Conservation (phyloP, 2,888 invertebrate genomes). For the Merodon equestris region DNA sequence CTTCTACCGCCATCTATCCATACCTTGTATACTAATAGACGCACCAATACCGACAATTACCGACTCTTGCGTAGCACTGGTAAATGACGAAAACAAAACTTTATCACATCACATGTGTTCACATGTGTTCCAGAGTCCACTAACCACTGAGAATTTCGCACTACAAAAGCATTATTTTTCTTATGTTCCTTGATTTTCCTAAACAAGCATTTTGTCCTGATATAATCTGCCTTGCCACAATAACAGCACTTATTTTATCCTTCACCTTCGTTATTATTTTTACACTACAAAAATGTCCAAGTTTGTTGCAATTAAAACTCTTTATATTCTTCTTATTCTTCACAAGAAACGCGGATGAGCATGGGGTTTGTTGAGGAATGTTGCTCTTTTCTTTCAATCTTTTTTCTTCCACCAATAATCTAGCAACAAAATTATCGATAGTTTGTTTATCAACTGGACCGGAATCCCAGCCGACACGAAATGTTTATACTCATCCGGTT, state of each 20-base stretch:
- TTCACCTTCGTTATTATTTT: not conserved
- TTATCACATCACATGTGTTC: not conserved
- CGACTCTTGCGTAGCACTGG: not conserved
- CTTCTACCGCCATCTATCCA: not conserved
- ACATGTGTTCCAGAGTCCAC: not conserved
- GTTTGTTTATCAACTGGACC: too few relatives aligned
- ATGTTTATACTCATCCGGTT: too few relatives aligned
- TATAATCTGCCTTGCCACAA: too few relatives aligned
- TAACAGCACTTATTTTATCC: too few relatives aligned
- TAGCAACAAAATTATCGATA: too few relatives aligned
- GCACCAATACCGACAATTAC: not conserved
- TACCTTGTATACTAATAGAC: not conserved
- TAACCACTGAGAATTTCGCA: not conserved
- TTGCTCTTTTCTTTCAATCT: too few relatives aligned
- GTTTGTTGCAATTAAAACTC: not conserved
- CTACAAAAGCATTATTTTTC: not conserved
- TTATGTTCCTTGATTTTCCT: not conserved
- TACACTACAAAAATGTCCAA: conserved; percentile 1
- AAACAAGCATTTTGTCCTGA: too few relatives aligned
- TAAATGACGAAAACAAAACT: not conserved
- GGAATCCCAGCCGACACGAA: too few relatives aligned
- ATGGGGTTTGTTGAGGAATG: not conserved
- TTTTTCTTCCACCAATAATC: too few relatives aligned
- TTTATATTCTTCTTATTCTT: not conserved
- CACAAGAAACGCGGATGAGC: conserved; percentile 3